Conservation (phyloP, 2,888 invertebrate species). For the Merodon equestris region DNA sequence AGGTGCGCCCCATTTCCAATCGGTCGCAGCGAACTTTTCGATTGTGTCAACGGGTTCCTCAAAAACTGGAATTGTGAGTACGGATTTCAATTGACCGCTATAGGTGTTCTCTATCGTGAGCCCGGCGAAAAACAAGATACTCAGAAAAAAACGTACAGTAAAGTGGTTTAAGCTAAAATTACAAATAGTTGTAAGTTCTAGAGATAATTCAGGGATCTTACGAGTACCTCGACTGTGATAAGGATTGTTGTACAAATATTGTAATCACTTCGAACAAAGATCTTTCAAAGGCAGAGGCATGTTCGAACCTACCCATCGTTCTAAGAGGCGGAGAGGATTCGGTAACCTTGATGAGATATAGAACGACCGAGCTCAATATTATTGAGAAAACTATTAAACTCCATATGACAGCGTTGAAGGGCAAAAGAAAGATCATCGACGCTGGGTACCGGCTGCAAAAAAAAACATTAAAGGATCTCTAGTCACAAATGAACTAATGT, state of each 20-base stretch:
- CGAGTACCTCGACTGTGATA: conserved; percentile 72
- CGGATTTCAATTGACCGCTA: conserved; percentile 76
- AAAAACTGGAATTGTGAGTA: conserved; percentile 75
- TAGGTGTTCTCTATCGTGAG: conserved; percentile 77
- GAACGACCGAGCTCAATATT: conserved; percentile 71
- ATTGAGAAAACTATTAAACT: conserved; percentile 71
- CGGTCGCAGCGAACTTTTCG: conserved; percentile 73
- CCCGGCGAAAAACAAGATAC: conserved; percentile 74
- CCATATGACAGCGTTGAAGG: conserved; percentile 74
- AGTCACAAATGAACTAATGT: too few species aligned
- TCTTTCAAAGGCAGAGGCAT: too few species aligned
- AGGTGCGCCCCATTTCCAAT: conserved; percentile 77
- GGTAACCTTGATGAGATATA: conserved; percentile 71
- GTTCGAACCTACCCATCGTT: conserved; percentile 65
- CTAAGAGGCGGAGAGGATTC: background rate
- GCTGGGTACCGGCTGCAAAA: conserved; percentile 72
- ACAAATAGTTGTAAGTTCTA: too few species aligned
- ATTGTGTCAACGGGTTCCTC: conserved; percentile 74
- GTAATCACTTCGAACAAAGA: conserved; percentile 73
- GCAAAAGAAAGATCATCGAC: conserved; percentile 75
- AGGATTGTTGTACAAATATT: conserved; percentile 76
- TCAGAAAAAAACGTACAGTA: conserved; percentile 74
- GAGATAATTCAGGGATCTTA: background rate
- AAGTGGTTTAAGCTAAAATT: conserved; percentile 71
- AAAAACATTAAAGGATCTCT: background rate